phyloP scores from a whole-genome alignment of 2,113 vertebrate species.

The Sminthopsis crassicaudata region DNA sequence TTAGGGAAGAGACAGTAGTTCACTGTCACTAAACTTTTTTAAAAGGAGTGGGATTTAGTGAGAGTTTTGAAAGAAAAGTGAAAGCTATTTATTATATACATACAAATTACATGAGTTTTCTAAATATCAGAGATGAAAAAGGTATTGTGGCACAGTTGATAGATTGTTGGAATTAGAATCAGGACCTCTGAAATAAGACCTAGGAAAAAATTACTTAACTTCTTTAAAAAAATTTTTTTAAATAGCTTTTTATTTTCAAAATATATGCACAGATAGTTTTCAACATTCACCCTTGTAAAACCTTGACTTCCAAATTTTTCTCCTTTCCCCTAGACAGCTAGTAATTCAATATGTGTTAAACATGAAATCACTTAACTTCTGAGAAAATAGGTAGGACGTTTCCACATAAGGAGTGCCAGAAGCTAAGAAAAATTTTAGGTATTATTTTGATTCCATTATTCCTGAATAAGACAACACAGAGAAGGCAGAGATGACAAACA shows the following conservation, averaged over 20 bases:
- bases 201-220: neutral
- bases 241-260: no score
- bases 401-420: neutral
- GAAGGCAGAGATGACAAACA: neutral
- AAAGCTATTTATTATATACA: neutral
- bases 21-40: neutral
- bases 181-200: neutral
- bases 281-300: no score
- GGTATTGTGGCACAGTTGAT: neutral
- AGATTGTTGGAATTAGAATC: neutral
- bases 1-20: neutral
- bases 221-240: neutral
- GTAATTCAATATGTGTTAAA: no score
- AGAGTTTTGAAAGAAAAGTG: neutral
- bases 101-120: neutral
- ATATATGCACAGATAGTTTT: no score
- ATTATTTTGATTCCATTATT: neutral
- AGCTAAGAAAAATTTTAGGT: neutral
- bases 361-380: neutral
- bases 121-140: neutral
- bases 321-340: no score
- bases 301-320: no score
- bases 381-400: neutral
- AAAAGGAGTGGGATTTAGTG: neutral
- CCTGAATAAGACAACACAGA: neutral